Percentiles rank a stretch among this genome's conserved stretches.
Evolutionary conservation across 2,797 vertebrate genomes (phyloP).

Genomic region (Chiroxiphia lanceolata): DNA sequence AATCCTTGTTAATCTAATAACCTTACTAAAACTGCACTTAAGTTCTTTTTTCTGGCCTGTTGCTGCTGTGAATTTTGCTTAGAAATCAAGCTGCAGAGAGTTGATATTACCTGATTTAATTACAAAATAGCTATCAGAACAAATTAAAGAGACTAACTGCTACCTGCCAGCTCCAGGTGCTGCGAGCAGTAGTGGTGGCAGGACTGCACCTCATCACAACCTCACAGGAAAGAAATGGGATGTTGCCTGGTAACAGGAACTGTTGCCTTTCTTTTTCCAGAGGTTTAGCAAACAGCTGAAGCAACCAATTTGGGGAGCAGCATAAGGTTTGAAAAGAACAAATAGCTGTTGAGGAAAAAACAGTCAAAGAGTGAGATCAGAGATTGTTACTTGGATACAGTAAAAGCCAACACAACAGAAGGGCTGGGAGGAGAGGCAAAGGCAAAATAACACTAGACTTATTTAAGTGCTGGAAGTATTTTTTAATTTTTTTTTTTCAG

Average conservation of each 20-base stretch:
- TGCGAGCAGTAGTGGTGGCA: background rate
- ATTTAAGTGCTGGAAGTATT: background rate
- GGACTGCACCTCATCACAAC: background rate
- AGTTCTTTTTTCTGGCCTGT: background rate
- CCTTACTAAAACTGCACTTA: background rate
- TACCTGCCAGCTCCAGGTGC: background rate
- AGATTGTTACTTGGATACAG: conserved; percentile 32
- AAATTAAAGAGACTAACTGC: background rate
- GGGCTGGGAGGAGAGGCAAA: conserved; percentile 5
- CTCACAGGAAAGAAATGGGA: background rate
- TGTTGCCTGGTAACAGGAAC: background rate
- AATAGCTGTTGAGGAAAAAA: conserved; percentile 29
- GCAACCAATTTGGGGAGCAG: background rate
- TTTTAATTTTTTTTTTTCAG: background rate
- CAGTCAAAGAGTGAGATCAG: background rate
- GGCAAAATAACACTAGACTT: background rate
- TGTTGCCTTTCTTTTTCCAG: conserved; percentile 24
- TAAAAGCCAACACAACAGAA: conserved; percentile 37
- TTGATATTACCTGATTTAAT: background rate
- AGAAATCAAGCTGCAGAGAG: background rate
- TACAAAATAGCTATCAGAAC: background rate
- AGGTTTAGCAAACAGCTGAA: conserved; percentile 35
- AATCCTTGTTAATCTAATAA: background rate
- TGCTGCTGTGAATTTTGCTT: background rate
- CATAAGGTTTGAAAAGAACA: conserved; percentile 31